Evolutionary conservation across 2,888 invertebrate genomes (phyloP).

Genomic region (Agrochola lota): DNA sequence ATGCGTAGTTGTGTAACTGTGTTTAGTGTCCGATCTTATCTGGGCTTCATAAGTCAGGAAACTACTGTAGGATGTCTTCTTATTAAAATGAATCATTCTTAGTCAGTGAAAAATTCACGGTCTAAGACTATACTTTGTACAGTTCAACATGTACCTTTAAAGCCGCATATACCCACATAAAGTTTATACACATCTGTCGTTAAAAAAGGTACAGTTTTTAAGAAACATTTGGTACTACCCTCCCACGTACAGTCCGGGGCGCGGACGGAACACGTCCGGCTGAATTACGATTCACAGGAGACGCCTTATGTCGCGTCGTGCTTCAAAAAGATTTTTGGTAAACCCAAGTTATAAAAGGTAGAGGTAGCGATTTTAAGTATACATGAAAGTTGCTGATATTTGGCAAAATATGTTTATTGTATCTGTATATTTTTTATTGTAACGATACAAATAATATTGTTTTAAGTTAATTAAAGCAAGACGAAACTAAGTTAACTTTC

Average conservation of each 20-base stretch:
- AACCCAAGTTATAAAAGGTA: slow-evolving; percentile 60
- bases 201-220: slow-evolving; percentile 29
- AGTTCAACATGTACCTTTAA: not conserved
- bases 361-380: slow-evolving; percentile 51
- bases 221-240: slow-evolving; percentile 36
- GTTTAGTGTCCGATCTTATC: slow-evolving; percentile 21
- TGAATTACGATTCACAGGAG: slow-evolving; percentile 63
- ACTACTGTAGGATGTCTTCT: too few species aligned
- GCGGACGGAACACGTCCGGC: slow-evolving; percentile 57
- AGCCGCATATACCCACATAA: not conserved
- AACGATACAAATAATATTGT: too few species aligned
- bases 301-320: slow-evolving; percentile 76
- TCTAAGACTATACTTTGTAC: not conserved
- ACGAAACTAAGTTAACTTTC: too few species aligned
- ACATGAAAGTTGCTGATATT: not conserved
- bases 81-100: slow-evolving; percentile 15
- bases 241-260: slow-evolving; percentile 59
- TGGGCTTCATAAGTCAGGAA: not conserved
- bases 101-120: not conserved
- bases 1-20: not conserved
- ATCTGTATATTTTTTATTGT: too few species aligned
- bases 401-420: too few species aligned
- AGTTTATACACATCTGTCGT: slow-evolving; percentile 6
- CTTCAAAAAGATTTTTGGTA: slow-evolving; percentile 72
- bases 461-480: too few species aligned